These are phyloP conservation scores for Ptychoptera contaminata DNA, from an alignment of 2,888 invertebrate genomes.

Conservation along the genomic window DNA sequence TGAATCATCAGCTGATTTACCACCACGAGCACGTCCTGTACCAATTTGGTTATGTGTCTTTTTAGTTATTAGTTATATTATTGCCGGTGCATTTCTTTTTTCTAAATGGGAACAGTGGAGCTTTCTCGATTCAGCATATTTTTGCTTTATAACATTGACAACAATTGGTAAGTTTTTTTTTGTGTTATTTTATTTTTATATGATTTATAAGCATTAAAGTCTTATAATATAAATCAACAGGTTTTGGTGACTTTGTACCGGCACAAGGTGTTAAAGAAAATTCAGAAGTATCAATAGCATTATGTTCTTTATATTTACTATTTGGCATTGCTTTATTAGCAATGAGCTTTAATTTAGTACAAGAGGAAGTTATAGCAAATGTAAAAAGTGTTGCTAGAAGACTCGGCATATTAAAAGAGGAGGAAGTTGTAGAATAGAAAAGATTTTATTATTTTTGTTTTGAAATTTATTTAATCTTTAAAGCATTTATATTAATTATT, in stretches of 20 bases:
- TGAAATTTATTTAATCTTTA: no score
- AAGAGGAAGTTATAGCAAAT: slow-evolving; percentile 81
- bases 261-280: slow-evolving; percentile 41
- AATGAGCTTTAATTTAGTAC: slow-evolving; percentile 94
- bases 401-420: slow-evolving; percentile 74
- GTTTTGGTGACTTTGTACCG: slow-evolving; percentile 84
- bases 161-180: slow-evolving; percentile 49
- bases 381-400: slow-evolving; percentile 74
- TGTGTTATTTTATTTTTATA: background rate
- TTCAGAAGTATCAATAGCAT: slow-evolving; percentile 42
- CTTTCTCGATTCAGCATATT: slow-evolving; percentile 77
- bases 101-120: slow-evolving; percentile 75
- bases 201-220: slow-evolving; percentile 1
- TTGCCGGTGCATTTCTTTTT: slow-evolving; percentile 77
- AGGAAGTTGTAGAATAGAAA: slow-evolving; percentile 36
- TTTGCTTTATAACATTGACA: slow-evolving; percentile 85
- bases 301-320: slow-evolving; percentile 81
- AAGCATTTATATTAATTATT: no score
- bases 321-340: slow-evolving; percentile 89
- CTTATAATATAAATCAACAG: slow-evolving; percentile 14
- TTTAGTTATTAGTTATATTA: slow-evolving; percentile 75
- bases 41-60: slow-evolving; percentile 83
- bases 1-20: slow-evolving; percentile 28
- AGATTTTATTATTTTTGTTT: no score
- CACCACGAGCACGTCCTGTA: slow-evolving; percentile 44